Conservation (phyloP, 2,797 vertebrate species). For the Onychomys leucogaster region DNA sequence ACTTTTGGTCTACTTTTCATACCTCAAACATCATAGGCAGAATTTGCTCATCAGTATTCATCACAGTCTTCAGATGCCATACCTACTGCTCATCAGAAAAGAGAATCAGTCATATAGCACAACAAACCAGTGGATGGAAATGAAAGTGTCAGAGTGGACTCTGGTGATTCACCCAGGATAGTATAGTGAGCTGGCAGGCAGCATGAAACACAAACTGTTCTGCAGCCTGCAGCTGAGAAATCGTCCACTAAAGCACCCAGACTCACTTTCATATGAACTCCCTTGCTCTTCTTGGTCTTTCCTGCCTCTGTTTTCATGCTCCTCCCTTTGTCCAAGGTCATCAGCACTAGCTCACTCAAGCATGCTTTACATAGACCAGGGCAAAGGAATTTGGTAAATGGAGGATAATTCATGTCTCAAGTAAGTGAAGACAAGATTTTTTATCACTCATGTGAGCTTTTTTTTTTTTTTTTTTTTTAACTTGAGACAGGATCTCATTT, state of each 20-base stretch:
- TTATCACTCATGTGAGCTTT: neutral
- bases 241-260: neutral
- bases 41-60: neutral
- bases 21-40: neutral
- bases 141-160: neutral
- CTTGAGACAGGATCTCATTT: neutral
- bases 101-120: neutral
- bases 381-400: neutral
- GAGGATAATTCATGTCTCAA: neutral
- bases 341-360: neutral
- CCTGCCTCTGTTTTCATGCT: neutral
- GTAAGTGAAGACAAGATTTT: constrained; percentile 42
- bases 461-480: no score
- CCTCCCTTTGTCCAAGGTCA: neutral
- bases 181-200: neutral
- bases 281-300: neutral
- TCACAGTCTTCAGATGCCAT: neutral
- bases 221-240: neutral
- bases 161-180: neutral
- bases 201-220: neutral
- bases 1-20: neutral
- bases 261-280: neutral
- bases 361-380: neutral
- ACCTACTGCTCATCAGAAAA: neutral
- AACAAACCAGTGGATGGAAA: neutral